Evolutionary conservation across 1,140 invertebrate genomes (phyloP), one percentile per base, ranked within the genome.

Genomic region (Hycleus phaleratus): DNA sequence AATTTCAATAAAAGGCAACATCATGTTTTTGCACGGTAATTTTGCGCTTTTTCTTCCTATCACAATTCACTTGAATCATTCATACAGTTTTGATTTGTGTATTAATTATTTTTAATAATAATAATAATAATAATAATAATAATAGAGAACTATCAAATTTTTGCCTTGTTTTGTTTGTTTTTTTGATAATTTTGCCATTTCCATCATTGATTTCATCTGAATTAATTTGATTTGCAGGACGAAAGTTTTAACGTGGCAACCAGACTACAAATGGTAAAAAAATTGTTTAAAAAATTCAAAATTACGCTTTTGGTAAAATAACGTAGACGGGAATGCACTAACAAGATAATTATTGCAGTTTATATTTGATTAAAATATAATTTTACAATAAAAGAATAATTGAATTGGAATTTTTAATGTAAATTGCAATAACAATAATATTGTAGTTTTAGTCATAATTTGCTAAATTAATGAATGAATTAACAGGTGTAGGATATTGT

Each of bases 231-330:
- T 76, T 82, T 88, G 75, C 85, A 88, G 86, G 84, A 88, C 86
- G 81, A 87, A 88, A 81, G 84, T 85, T 76, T 86, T 88, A 82
- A 87, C 85, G 73, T 85, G 85, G 80, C 85, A 86, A 79, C 83
- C 82, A 81, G 85, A 87, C 78, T 85, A 85, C 74, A 87, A 87
- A 85, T 86, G 84, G 84, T 86, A 86, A 85, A 73, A 39, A 38
- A 42, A 42, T 42, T 42, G 4, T 7, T 42, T 32, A 32, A 32
- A 32, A 2, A 18, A 18, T 18, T 18, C 18, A 18, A 18, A 18
- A 18, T 18, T 18, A 18, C 18, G 18, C 12, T 24, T 40, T 52
- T 53, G 38, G 8, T 32, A 5, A 32, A 32, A 5, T 32, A 32
- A 32, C 7, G 32, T 32, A 32, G 32, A 32, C 32, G 24, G 38